These are phyloP conservation scores for Zoanthus sansibaricus DNA, from an alignment of 92 coral and sea anemone species.

Conservation along the genomic window DNA sequence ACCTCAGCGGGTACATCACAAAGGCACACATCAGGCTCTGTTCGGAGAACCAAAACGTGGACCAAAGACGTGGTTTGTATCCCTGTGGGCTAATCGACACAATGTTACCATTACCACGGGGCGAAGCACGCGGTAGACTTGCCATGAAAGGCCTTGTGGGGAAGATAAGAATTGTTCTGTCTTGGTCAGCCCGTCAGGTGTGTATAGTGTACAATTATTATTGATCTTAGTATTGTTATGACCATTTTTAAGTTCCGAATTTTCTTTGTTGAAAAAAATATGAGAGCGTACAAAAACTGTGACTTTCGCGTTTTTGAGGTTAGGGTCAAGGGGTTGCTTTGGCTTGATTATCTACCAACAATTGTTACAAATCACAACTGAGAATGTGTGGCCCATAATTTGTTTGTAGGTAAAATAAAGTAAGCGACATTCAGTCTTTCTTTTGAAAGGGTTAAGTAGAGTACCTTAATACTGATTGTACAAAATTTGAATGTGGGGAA, in stretches of 20 bases:
- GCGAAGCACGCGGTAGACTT: neutral
- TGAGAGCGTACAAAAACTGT: neutral
- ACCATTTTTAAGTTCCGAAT: neutral
- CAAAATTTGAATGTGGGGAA: neutral
- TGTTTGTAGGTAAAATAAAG: neutral
- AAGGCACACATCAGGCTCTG: neutral
- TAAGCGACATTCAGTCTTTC: slow-evolving; percentile 1
- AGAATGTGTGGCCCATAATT: neutral
- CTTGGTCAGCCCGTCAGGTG: slow-evolving; percentile 3
- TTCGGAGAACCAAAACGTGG: slow-evolving; percentile 2
- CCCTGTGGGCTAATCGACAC: neutral
- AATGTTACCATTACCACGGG: neutral
- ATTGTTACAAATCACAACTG: neutral
- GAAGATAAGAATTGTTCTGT: neutral
- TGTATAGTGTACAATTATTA: neutral
- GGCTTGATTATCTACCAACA: neutral
- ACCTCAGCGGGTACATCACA: neutral
- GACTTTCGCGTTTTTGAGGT: neutral
- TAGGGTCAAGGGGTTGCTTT: neutral
- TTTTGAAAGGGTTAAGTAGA: slow-evolving; percentile 2
- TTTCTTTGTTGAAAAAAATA: neutral
- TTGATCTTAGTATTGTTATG: neutral
- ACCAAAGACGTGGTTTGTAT: neutral
- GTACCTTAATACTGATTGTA: neutral
- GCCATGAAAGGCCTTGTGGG: slow-evolving; percentile 9